A percentile compares a stretch with the other conserved stretches of the same genome.
These are phyloP conservation scores for Mergus octosetaceus DNA, from an alignment of 2,797 vertebrate genomes.

Conservation along the genomic window DNA sequence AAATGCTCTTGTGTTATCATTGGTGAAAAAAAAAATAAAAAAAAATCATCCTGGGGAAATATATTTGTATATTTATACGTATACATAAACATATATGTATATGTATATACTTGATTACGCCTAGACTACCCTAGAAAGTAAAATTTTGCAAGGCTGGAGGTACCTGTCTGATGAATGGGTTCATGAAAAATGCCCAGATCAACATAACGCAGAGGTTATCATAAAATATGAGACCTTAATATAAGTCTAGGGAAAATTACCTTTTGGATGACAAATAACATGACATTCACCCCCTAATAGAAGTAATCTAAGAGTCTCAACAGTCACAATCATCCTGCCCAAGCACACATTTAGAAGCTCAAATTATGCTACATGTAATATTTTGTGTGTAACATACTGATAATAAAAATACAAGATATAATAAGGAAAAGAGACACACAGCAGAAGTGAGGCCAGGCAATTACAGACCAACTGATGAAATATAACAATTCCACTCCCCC, in stretches of 20 bases:
- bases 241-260: slow-evolving; percentile 52
- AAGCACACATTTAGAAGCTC: slow-evolving; percentile 9
- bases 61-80: background rate
- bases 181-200: slow-evolving; percentile 48
- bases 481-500: background rate
- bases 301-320: slow-evolving; percentile 64
- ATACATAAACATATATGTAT: background rate
- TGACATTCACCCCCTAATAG: slow-evolving; percentile 41
- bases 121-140: background rate
- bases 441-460: background rate
- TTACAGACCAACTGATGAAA: background rate
- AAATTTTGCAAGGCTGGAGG: slow-evolving; percentile 9
- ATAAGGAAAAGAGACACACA: background rate
- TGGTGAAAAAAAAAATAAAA: background rate
- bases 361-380: slow-evolving; percentile 29
- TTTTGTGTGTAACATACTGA: slow-evolving; percentile 34
- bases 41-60: background rate
- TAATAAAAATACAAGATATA: slow-evolving; percentile 17
- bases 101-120: background rate
- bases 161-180: slow-evolving; percentile 12
- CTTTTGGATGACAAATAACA: slow-evolving; percentile 50
- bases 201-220: slow-evolving; percentile 41
- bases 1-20: background rate
- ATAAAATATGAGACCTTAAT: slow-evolving; percentile 57
- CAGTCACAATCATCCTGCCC: slow-evolving; percentile 6